Base-by-base conservation (phyloP, 2,888 invertebrate species). In the Sipha maydis region DNA sequence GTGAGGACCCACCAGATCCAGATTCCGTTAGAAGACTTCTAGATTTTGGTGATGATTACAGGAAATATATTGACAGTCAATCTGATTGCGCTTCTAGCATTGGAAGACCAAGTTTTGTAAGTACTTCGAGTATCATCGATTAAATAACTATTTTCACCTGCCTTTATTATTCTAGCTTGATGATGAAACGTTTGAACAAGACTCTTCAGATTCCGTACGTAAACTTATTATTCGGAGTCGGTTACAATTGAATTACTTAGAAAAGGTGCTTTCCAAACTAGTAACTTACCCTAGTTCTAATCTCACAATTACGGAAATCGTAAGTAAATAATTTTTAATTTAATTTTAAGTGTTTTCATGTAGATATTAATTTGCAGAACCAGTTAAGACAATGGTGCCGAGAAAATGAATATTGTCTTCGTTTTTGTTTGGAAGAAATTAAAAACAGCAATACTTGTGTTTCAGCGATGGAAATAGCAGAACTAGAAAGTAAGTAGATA, bases 31-130 rank as follows among this genome's bases (percentile, higher is more conserved):
- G 96, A 89, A 94, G 95, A 90, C 93, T 97, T 31, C 92, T 97
- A 90, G 97, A 97, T 91, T 97, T 97, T 91, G 97, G 97, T 61
- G 97, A 97, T 92, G 97, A 97, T 92, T 97, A 97, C 92, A 94
- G 97, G 91, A 96, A 91, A 75, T 97, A 95, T 92, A 93, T 97
- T 83, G 97, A 97, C 93, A 97, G 97, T 90, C 97, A 97, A 91
- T 97, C 97, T 0, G 97, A 97, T 92, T 95, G 95, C 92, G 96
- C 97, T 92, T 96, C 96, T 90, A 92, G 89, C 56, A 83, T 90
- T 1, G 89, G 89, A 28, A 88, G 85, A 85, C 89, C 89, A n/a
- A 82, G 89, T 89, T 85, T 67, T 69, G 79, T 89, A 25, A 89
- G 83, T 83, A 84, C 14, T 9, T 0, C 0, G 19, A n/a, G 1